A percentile compares a stretch with the other conserved stretches of the same genome.
Conservation (phyloP, 2,888 invertebrate species). For the Acanthosepion pharaonis region DNA sequence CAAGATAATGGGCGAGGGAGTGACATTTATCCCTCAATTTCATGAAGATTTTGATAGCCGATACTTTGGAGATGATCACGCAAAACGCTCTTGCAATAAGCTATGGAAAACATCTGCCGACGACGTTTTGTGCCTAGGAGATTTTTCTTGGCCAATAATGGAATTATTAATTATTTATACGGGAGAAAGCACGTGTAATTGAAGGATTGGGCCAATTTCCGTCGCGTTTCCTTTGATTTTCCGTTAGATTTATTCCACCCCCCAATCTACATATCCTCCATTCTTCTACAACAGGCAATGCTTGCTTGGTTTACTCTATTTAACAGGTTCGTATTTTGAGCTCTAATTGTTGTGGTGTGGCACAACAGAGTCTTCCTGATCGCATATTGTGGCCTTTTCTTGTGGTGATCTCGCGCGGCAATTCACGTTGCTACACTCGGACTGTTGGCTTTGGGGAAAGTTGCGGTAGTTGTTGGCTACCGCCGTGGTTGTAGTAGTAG, state of each 20-base stretch:
- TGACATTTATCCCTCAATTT: constrained; percentile 46
- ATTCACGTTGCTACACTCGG: background rate
- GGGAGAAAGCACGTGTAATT: constrained; percentile 47
- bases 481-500: background rate
- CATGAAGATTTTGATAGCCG: constrained; percentile 45
- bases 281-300: constrained; percentile 40
- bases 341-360: constrained; percentile 34
- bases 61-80: constrained; percentile 38
- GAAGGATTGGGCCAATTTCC: constrained; percentile 46
- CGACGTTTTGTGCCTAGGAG: constrained; percentile 37
- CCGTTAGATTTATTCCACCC: constrained; percentile 41
- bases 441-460: background rate
- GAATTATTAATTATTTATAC: constrained; percentile 46
- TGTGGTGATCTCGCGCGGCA: background rate
- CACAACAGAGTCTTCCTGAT: background rate
- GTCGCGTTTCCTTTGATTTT: constrained; percentile 47
- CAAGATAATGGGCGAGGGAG: background rate
- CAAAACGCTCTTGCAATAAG: constrained; percentile 46
- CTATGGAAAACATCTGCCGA: constrained; percentile 38
- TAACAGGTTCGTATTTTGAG: constrained; percentile 45
- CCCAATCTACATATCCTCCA: background rate
- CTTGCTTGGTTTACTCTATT: constrained; percentile 14
- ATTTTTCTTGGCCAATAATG: constrained; percentile 47
- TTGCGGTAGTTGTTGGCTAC: background rate
- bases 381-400: constrained; percentile 6